Evolutionary conservation across 2,113 vertebrate genomes (phyloP).

Genomic region (Onychostoma macrolepis): DNA sequence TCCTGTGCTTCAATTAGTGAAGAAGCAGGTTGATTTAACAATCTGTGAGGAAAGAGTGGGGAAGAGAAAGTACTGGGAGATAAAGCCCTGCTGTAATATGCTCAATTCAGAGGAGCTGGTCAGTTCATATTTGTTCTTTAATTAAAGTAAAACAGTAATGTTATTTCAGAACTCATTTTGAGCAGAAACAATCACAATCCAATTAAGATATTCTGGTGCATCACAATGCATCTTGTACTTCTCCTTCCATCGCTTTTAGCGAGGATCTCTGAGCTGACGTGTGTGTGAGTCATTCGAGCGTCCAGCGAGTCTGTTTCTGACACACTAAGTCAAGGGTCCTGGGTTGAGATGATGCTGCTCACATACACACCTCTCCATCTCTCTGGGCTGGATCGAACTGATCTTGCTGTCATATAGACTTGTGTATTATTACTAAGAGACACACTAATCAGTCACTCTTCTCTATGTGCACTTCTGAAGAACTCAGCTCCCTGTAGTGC

Average conservation of each 20-base stretch:
- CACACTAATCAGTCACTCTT: background rate
- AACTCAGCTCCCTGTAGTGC: background rate
- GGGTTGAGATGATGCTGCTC: background rate
- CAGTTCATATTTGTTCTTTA: background rate
- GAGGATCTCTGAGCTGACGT: background rate
- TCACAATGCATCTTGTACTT: background rate
- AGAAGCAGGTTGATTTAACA: background rate
- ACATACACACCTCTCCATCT: background rate
- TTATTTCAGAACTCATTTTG: background rate
- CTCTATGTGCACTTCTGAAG: background rate
- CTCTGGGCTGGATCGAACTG: background rate
- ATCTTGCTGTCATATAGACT: background rate
- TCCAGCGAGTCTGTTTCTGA: background rate
- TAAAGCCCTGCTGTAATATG: background rate
- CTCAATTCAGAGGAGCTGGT: background rate
- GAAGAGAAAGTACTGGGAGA: background rate
- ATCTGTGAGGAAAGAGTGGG: background rate
- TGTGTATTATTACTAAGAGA: constrained; percentile 3
- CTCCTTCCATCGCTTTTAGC: background rate
- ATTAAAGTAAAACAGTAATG: background rate
- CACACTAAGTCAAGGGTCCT: background rate
- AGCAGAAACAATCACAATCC: background rate
- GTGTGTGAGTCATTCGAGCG: background rate
- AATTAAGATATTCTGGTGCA: background rate
- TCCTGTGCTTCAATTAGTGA: background rate